These are phyloP conservation scores for Jacana jacana DNA, from an alignment of 2,113 vertebrate genomes.

Conservation along the genomic window DNA sequence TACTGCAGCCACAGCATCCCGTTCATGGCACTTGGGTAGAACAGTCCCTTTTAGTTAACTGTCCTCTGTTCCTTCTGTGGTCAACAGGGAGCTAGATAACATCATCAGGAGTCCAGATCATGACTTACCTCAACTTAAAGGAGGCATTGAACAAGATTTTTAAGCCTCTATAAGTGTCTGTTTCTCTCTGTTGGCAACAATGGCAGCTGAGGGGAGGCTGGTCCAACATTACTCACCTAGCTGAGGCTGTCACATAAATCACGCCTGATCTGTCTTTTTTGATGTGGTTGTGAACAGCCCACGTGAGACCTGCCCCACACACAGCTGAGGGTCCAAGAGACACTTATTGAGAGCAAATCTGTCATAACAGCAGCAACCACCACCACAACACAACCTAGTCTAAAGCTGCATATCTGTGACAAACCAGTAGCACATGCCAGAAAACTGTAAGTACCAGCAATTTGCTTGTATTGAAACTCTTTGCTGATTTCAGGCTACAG, in stretches of 20 bases:
- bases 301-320: background rate
- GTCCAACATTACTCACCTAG: background rate
- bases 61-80: background rate
- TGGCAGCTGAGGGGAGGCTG: background rate
- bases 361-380: background rate
- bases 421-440: background rate
- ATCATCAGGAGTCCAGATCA: background rate
- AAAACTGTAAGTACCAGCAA: background rate
- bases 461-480: background rate
- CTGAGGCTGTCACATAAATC: background rate
- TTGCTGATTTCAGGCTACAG: background rate
- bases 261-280: background rate
- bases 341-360: background rate
- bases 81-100: background rate
- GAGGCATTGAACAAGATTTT: background rate
- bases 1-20: background rate
- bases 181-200: background rate
- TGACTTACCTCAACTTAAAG: background rate
- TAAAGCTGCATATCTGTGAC: background rate
- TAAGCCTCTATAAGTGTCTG: background rate
- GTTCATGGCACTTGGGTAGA: background rate
- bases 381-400: background rate
- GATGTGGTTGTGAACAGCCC: background rate
- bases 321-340: background rate
- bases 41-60: background rate